Evolutionary conservation across 1,140 invertebrate genomes (phyloP).

Genomic region (Onthophagus taurus): DNA sequence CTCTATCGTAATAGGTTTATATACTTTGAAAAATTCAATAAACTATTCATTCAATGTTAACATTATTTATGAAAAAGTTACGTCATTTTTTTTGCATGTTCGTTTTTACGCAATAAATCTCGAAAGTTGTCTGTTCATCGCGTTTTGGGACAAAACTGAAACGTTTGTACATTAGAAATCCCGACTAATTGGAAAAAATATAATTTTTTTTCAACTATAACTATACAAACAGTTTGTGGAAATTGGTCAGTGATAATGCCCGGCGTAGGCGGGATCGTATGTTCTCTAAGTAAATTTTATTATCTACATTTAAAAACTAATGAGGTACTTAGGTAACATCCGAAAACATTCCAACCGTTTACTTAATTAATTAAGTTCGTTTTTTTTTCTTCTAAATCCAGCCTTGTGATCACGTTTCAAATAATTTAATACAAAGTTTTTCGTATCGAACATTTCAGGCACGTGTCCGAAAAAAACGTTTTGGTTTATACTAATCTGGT

Average conservation of each 20-base stretch:
- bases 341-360: neutral
- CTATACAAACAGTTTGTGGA: conserved; percentile 20
- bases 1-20: no score
- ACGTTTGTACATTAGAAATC: conserved; percentile 6
- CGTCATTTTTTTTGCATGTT: conserved; percentile 4
- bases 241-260: conserved; percentile 30
- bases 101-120: conserved; percentile 1
- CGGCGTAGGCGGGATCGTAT: conserved; percentile 11
- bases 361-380: neutral
- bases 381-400: neutral
- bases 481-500: neutral
- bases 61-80: conserved; percentile 20
- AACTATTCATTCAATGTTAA: conserved; percentile 28
- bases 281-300: conserved; percentile 17
- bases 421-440: neutral
- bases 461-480: neutral
- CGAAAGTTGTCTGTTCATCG: conserved; percentile 4
- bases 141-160: conserved; percentile 1
- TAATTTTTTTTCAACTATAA: conserved; percentile 10
- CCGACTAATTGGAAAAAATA: conserved; percentile 9
- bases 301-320: conserved; percentile 10
- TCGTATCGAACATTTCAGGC: neutral
- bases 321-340: neutral
- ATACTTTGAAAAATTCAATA: conserved; percentile 32
- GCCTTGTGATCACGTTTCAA: neutral